These are phyloP conservation scores for Aethina tumida DNA, from an alignment of 1,140 invertebrate species.

Conservation along the genomic window DNA sequence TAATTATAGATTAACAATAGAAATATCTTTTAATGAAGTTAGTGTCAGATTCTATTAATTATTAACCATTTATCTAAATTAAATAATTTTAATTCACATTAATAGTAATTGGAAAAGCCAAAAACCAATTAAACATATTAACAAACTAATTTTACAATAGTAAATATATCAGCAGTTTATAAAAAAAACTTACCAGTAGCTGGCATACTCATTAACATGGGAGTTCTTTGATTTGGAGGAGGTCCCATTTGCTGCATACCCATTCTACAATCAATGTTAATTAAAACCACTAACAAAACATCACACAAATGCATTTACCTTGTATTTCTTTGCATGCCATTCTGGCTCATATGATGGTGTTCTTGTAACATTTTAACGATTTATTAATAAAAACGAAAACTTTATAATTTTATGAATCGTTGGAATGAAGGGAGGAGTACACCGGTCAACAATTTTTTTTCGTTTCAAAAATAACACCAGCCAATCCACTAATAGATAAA, in stretches of 20 bases:
- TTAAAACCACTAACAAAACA: neutral
- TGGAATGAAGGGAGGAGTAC: slow-evolving; percentile 11
- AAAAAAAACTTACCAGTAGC: slow-evolving; percentile 24
- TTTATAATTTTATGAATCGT: slow-evolving; percentile 2
- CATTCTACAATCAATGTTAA: slow-evolving; percentile 21
- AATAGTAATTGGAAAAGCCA: slow-evolving; percentile 1
- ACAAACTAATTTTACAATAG: neutral
- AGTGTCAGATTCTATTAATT: too few relatives aligned
- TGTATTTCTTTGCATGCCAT: slow-evolving; percentile 33
- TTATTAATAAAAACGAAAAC: slow-evolving; percentile 11
- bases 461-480: slow-evolving; percentile 13
- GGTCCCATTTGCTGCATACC: slow-evolving; percentile 33
- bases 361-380: slow-evolving; percentile 27
- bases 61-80: too few relatives aligned
- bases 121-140: too few relatives aligned
- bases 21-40: neutral
- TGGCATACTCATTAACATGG: slow-evolving; percentile 32
- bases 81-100: too few relatives aligned
- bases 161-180: neutral
- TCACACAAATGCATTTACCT: slow-evolving; percentile 22
- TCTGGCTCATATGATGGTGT: slow-evolving; percentile 34
- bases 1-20: neutral
- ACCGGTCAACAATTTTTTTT: too few relatives aligned
- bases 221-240: slow-evolving; percentile 28
- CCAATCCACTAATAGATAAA: slow-evolving; percentile 4